phyloP scores from a whole-genome alignment of 1,140 invertebrate genomes.

The Mactra quadrangularis region DNA sequence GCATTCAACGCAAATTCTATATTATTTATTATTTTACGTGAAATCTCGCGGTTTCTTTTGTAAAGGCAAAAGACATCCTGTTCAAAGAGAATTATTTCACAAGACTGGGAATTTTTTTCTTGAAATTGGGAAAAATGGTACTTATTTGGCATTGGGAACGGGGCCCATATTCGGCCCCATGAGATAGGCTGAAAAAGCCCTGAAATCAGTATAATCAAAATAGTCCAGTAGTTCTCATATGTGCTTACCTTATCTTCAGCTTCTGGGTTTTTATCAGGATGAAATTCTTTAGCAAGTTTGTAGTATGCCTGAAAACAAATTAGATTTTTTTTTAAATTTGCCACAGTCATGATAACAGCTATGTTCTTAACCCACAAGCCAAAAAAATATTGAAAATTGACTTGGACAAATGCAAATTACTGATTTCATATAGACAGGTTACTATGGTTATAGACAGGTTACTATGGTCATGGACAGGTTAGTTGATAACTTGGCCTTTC shows the following conservation, averaged over 20 bases:
- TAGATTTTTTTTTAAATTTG: background rate
- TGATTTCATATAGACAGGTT: background rate
- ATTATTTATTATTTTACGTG: no score
- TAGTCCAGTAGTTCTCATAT: no score
- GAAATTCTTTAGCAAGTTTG: slow-evolving; percentile 96
- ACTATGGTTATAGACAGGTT: background rate
- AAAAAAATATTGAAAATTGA: background rate
- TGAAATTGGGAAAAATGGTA: no score
- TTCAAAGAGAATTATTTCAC: no score
- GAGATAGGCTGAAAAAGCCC: no score
- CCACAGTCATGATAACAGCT: background rate
- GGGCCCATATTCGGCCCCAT: no score
- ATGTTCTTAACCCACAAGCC: background rate
- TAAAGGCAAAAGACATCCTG: no score
- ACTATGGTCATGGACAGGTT: background rate
- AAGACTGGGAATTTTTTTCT: no score
- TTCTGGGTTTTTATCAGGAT: slow-evolving; percentile 99
- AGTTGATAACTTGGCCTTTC: background rate
- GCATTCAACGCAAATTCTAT: no score
- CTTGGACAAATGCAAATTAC: background rate
- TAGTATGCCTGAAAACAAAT: slow-evolving; percentile 83
- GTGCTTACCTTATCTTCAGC: slow-evolving; percentile 89
- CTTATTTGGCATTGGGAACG: no score
- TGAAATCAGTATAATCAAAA: no score
- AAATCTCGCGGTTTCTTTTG: no score